Conservation (phyloP, 2,888 invertebrate species). For the Lomographa bimaculata region DNA sequence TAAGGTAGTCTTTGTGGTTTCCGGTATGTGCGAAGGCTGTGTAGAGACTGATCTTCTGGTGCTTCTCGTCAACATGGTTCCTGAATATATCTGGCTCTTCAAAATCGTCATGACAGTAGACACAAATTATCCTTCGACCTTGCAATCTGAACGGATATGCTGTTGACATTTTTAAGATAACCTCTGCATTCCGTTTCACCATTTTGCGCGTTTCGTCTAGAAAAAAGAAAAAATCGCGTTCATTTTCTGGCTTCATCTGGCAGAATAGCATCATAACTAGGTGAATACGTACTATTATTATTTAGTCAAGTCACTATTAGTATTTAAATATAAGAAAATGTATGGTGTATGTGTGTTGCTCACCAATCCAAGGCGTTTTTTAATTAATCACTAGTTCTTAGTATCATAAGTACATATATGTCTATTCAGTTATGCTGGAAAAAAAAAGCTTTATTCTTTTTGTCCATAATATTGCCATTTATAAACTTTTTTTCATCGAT, state of each 20-base stretch:
- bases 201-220: slow-evolving; percentile 60
- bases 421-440: no score
- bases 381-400: no score
- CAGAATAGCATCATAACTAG: no score
- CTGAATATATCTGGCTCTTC: slow-evolving; percentile 59
- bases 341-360: no score
- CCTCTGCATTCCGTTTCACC: slow-evolving; percentile 69
- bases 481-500: no score
- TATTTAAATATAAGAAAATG: no score
- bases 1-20: slow-evolving; percentile 56
- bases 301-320: no score
- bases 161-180: slow-evolving; percentile 67
- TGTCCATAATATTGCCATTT: no score
- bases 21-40: slow-evolving; percentile 64
- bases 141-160: slow-evolving; percentile 69
- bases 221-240: slow-evolving; percentile 64
- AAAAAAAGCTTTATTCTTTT: no score
- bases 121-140: slow-evolving; percentile 60
- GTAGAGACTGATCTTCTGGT: slow-evolving; percentile 54
- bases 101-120: slow-evolving; percentile 68
- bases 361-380: no score
- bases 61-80: slow-evolving; percentile 54
- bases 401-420: no score
- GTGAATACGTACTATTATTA: no score
- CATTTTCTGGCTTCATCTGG: slow-evolving; percentile 12